Evolutionary conservation across 2,888 invertebrate species (phyloP).

Genomic region (Capitulum mitella): DNA sequence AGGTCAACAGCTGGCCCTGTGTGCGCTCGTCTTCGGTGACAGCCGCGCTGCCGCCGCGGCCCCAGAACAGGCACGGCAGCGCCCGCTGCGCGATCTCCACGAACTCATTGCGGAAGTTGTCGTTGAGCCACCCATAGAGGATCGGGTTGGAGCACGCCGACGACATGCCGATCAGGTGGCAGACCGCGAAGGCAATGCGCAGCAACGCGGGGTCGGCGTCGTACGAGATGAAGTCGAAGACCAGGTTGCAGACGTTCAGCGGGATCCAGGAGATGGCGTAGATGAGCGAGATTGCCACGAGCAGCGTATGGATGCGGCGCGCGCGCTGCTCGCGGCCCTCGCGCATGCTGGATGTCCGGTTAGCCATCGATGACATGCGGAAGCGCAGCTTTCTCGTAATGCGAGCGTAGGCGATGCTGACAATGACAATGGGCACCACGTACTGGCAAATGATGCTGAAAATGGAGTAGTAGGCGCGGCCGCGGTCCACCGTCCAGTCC

Average conservation of each 20-base stretch:
- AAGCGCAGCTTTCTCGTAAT: conserved; percentile 70
- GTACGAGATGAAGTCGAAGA: conserved; percentile 57
- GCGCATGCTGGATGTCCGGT: conserved; percentile 30
- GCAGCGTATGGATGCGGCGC: conserved; percentile 74
- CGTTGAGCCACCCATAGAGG: conserved; percentile 87
- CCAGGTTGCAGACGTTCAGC: conserved; percentile 74
- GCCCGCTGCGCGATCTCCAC: conserved; percentile 52
- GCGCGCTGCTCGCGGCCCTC: conserved; percentile 58
- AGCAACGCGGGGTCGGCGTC: conserved; percentile 42
- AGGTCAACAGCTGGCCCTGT: background rate
- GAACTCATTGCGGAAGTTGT: conserved; percentile 86
- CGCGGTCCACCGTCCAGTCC: conserved; percentile 60
- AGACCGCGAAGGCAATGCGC: conserved; percentile 53
- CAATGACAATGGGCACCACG: conserved; percentile 70
- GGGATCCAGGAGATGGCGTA: conserved; percentile 89
- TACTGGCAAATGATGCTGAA: conserved; percentile 79
- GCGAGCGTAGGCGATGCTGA: conserved; percentile 70
- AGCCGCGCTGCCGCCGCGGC: background rate
- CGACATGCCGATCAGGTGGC: conserved; percentile 70
- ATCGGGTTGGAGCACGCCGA: conserved; percentile 87
- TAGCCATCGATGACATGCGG: conserved; percentile 46
- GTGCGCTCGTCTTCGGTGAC: background rate
- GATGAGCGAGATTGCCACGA: conserved; percentile 76
- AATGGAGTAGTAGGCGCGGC: conserved; percentile 70
- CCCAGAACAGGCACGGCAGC: background rate